Evolutionary conservation across 2,113 vertebrate species (phyloP), one percentile per base, ranked within the genome.

Genomic region (Arothron firmamentum): DNA sequence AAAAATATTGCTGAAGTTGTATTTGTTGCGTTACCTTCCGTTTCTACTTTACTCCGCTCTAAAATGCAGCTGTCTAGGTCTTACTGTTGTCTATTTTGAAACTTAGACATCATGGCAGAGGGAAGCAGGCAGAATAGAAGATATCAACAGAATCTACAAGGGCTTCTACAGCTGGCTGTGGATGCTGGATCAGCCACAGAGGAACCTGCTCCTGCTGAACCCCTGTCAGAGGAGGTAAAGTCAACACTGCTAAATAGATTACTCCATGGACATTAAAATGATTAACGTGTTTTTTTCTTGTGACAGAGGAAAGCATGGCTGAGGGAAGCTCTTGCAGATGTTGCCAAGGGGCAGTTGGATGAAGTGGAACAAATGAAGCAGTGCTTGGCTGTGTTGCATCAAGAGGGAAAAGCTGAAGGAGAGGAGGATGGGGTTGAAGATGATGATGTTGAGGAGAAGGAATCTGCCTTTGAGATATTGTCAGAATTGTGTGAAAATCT

Each of bases 401-500:
- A 74, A 6, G 65, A 67, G 0, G 78, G 76, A 41, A 1, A 0
- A 5, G 54, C 31, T 1, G 55, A 61, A 16, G 17, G 45, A 48
- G 78, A 67, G 5, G 78, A 62, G 62, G 81, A 81, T 28, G 80
- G 80, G 0, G n/a, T 58, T 0, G 80, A 83, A 0, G 88, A 84
- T 0, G 84, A 80, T 0, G 86, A 88, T 0, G 88, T 91, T 23
- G 90, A 90, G 25, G 90, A 86, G 69, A 85, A 86, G n/a, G 92
- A 94, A 61, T 64, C 74, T 0, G 93, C 91, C 3, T 87, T 96
- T 59, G 93, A 95, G 74, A 38, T 92, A 17, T 83, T 96, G 59
- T 92, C 92, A 0, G 94, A 96, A 49, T 80, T 95, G 65, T 96
- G 93, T 69, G 95, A 95, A 68, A 96, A 95, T 70, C 84, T 96